Evolutionary conservation across 1,140 invertebrate species (phyloP), one percentile per base, ranked within the genome.

Genomic region (Chironomus striatipennis): DNA sequence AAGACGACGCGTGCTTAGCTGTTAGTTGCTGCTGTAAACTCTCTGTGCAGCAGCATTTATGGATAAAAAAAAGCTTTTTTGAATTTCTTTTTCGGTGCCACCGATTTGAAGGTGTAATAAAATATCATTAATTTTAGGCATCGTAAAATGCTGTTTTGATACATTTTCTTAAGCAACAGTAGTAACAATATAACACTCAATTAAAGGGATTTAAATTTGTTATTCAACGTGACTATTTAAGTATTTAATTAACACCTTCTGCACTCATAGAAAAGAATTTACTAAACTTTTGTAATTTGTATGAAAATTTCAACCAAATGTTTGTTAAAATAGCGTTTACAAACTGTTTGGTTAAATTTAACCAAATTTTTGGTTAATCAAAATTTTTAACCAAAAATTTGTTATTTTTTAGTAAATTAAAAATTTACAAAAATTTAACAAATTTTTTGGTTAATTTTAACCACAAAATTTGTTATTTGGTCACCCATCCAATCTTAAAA

Each of bases 1-100:
- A 70, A 57, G 47, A 12, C 65, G 65, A 70, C 65, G 65, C 65
- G 65, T 70, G 65, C 65, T 70, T 10, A 18, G 65, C 65, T 21
- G n/a, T 17, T 21, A 70, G 9, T 18, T 34, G 24, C 24, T 34
- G 24, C 12, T 57, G 24, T 34, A 47, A 15, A 47, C 47, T 57
- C 12, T 57, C 47, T 57, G 12, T 57, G 47, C 47, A 57, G 47
- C 47, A 57, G 24, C n/a, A 57, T 57, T 57, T 57, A 57, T n/a
- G n/a, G 3, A n/a, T 57, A 57, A 57, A 34, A 34, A 34, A 34
- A 34, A 34, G 24, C 24, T 34, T 34, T 34, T 34, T 34, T 34
- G 24, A 34, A 34, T 34, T 34, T 34, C 24, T 34, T 34, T 34
- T 34, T 34, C 24, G 24, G 24, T 57, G 47, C 47, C 47, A 57